Percentiles rank a stretch among this genome's conserved stretches.
Evolutionary conservation across 2,797 vertebrate genomes (phyloP).

Genomic region (Aotus griseimembra): DNA sequence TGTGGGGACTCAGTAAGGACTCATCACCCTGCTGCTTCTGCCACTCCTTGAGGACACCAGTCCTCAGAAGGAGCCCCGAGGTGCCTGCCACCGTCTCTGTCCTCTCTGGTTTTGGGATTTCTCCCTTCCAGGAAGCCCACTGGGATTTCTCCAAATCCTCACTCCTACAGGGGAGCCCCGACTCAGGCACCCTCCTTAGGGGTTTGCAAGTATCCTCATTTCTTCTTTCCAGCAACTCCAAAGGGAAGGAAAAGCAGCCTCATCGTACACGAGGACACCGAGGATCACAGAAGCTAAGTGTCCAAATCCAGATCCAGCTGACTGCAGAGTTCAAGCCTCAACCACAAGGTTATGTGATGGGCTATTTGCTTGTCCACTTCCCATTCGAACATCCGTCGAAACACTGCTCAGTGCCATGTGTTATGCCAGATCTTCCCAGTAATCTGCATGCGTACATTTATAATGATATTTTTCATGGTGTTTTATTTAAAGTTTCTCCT

Average conservation of each 20-base stretch:
- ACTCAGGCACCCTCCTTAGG: neutral
- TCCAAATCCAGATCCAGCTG: neutral
- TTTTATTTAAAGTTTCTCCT: neutral
- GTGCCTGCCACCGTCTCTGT: neutral
- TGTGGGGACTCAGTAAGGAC: neutral
- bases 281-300: neutral
- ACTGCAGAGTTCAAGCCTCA: neutral
- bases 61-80: neutral
- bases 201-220: neutral
- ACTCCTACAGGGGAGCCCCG: neutral
- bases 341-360: accelerated
- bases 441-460: accelerated
- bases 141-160: neutral
- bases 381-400: accelerated
- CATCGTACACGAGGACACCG: neutral
- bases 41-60: neutral
- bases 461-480: neutral
- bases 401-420: accelerated
- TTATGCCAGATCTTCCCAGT: neutral
- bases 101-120: neutral
- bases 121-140: neutral
- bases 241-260: neutral
- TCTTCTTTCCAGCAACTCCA: neutral
- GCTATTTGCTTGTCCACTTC: accelerated
- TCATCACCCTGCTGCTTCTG: neutral